Base-by-base conservation (phyloP, 2,888 invertebrate genomes). In the Sycophila texana region DNA sequence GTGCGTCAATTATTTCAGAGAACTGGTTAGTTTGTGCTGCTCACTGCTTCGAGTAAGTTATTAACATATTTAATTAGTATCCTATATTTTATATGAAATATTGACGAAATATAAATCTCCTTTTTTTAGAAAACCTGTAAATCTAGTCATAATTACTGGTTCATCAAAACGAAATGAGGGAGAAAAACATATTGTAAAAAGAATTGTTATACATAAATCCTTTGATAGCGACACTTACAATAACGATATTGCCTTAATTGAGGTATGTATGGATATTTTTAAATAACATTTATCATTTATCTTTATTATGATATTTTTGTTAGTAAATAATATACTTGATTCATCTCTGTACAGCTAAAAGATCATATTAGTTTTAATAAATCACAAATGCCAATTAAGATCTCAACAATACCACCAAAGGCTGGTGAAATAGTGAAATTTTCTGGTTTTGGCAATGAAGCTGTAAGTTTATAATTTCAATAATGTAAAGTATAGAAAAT, bases 41-140 rank as follows among this genome's bases (percentile, higher is more conserved):
- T 51, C 73, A 73, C 18, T 73, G 73, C 14, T 3, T 73, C 16
- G 30, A 63, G 73, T 73, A 53, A 73, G 22, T 66, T 53, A 39
- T 39, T 39, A 39, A 39, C 1, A 7, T 7, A 39, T 39, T 39
- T 39, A 4, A 30, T 30, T 30, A 39, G 1, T 26, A 26, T 26
- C 26, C 26, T 39, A 39, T 5, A 0, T 7, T 2, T 39, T 5
- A 39, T 7, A 39, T 7, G 5, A 7, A 0, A 4, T 39, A 30
- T 57, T 10, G 20, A 7, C n/a, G 30, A 53, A 65, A 65, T n/a
- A 47, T 65, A 47, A 47, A 12, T 14, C 10, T 65, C 18, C 22
- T 30, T 30, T 61, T 30, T 51, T n/a, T 4, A 70, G 18, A 3
- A 10, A 30, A 18, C 13, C 30, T 14, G 30, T 1, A 10, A 30